These are phyloP conservation scores for Aplysina aerophoba DNA, from an alignment of 37 sponge, comb jelly and placozoan genomes.

Conservation along the genomic window DNA sequence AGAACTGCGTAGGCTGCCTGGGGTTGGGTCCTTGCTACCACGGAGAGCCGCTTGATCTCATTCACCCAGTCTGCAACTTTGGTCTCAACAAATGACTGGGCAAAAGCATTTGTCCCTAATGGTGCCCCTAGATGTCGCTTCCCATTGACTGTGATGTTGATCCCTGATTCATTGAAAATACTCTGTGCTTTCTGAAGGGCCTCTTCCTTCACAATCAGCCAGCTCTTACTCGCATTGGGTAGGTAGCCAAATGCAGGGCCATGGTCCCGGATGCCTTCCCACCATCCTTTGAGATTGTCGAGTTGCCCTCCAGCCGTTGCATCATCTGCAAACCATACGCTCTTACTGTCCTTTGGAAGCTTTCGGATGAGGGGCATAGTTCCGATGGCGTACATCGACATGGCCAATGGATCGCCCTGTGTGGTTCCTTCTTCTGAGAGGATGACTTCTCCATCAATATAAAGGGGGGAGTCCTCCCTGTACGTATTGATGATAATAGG, in stretches of 20 bases:
- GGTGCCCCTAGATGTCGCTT: slow-evolving; percentile 19
- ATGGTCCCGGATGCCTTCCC: slow-evolving; percentile 2
- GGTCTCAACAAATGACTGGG: slow-evolving; percentile 5
- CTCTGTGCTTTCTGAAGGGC: slow-evolving; percentile 23
- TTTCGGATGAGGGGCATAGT: too few relatives aligned
- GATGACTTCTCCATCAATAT: too few relatives aligned
- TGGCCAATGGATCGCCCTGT: too few relatives aligned
- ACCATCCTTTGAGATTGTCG: slow-evolving; percentile 19
- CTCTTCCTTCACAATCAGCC: slow-evolving; percentile 18
- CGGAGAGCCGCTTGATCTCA: slow-evolving; percentile 24
- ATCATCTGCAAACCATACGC: slow-evolving; percentile 27
- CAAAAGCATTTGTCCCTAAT: slow-evolving; percentile 11
- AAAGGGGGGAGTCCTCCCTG: too few relatives aligned
- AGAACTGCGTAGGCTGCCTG: slow-evolving; percentile 27
- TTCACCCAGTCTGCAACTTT: slow-evolving; percentile 16
- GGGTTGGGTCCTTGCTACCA: slow-evolving; percentile 6
- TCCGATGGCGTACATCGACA: too few relatives aligned
- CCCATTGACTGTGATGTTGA: slow-evolving; percentile 14
- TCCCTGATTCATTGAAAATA: slow-evolving; percentile 26
- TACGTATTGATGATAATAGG: too few relatives aligned
- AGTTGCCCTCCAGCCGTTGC: slow-evolving; percentile 27
- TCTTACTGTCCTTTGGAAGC: background rate
- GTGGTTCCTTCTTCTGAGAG: too few relatives aligned
- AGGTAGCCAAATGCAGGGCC: slow-evolving; percentile 18
- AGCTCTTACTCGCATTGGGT: slow-evolving; percentile 30